Evolutionary conservation across 2,888 invertebrate genomes (phyloP).

Genomic region (Rhaphigaster nebulosa): DNA sequence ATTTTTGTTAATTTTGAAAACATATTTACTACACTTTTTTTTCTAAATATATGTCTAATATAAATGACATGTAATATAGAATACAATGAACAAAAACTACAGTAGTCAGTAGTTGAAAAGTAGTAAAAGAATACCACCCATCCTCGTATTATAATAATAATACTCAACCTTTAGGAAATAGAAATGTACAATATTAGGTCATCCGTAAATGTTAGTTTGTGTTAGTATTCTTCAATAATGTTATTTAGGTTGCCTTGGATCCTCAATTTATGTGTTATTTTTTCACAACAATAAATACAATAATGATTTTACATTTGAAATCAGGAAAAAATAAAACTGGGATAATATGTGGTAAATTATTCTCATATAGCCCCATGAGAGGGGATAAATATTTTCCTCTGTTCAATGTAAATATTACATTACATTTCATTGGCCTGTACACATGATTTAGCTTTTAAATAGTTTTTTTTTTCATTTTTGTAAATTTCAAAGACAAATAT

Average conservation of each 20-base stretch:
- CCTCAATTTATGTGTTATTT: conserved; percentile 48
- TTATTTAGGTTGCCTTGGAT: conserved; percentile 54
- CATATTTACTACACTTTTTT: conserved; percentile 50
- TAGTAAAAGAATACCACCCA: conserved; percentile 54
- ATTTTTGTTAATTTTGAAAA: conserved; percentile 33
- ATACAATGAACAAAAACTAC: conserved; percentile 58
- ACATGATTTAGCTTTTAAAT: conserved; percentile 15
- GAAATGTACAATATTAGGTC: conserved; percentile 60
- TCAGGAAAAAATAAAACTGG: conserved; percentile 21
- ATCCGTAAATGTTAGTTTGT: conserved; percentile 60
- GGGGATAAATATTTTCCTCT: conserved; percentile 26
- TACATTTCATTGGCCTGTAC: conserved; percentile 49
- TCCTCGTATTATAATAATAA: conserved; percentile 56
- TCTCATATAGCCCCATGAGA: conserved; percentile 24
- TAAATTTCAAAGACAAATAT: neutral
- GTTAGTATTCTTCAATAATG: conserved; percentile 59
- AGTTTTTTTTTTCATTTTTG: no score
- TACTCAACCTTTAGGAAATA: conserved; percentile 58
- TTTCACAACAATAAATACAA: neutral
- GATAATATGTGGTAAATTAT: conserved; percentile 47
- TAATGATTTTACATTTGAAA: neutral
- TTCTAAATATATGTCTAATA: conserved; percentile 45
- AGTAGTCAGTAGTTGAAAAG: conserved; percentile 57
- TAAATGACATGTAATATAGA: conserved; percentile 58
- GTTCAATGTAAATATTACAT: conserved; percentile 54